Conservation (phyloP, 2,888 invertebrate species). For the Tetropium fuscum region DNA sequence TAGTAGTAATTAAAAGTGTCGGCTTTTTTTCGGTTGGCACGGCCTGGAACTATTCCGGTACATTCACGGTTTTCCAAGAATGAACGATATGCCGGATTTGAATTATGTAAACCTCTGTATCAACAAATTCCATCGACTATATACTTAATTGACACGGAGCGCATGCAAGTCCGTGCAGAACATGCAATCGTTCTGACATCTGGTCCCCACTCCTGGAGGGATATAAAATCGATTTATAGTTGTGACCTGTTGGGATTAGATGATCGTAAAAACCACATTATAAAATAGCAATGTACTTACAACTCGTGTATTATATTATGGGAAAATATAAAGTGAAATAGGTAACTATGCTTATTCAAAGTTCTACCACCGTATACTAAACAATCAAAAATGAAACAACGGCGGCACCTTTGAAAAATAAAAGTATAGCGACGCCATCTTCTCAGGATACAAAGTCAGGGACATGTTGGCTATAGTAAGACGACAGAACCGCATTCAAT, state of each 20-base stretch:
- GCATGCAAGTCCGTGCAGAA: slow-evolving; percentile 28
- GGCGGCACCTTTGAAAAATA: too few relatives aligned
- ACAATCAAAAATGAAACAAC: too few relatives aligned
- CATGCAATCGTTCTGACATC: slow-evolving; percentile 28
- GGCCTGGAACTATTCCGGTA: neutral
- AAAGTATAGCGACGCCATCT: too few relatives aligned
- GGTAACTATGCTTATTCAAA: too few relatives aligned
- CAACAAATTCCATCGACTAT: slow-evolving; percentile 29
- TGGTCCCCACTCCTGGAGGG: slow-evolving; percentile 16
- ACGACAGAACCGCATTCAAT: too few relatives aligned
- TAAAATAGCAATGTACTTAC: too few relatives aligned
- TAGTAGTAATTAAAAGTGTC: neutral
- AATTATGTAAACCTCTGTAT: slow-evolving; percentile 24
- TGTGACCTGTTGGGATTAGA: neutral
- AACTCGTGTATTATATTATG: too few relatives aligned
- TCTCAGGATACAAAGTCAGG: too few relatives aligned
- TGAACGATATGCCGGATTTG: slow-evolving; percentile 11
- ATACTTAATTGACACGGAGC: slow-evolving; percentile 28
- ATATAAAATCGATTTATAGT: slow-evolving; percentile 33
- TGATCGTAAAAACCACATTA: too few relatives aligned
- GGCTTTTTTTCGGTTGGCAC: neutral
- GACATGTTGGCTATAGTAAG: too few relatives aligned
- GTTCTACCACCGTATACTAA: too few relatives aligned
- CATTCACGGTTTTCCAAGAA: slow-evolving; percentile 16
- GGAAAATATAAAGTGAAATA: too few relatives aligned